Percentiles rank a stretch among this genome's conserved stretches.
Conservation (phyloP, 2,797 vertebrate species). For the Fringilla coelebs region DNA sequence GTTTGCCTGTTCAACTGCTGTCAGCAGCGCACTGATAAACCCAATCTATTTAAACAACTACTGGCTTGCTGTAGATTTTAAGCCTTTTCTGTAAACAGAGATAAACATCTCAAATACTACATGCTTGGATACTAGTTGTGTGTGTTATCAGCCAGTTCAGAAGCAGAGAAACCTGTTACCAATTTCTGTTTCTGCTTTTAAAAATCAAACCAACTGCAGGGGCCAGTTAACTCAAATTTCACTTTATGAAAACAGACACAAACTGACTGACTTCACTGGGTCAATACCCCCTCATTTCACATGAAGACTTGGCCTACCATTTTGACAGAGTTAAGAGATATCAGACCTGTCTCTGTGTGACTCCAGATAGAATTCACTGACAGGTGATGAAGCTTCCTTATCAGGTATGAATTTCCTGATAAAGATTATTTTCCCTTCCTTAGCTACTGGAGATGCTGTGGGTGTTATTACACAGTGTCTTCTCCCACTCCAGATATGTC, state of each 20-base stretch:
- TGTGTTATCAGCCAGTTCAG: not conserved
- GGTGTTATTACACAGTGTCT: not conserved
- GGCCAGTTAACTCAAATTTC: not conserved
- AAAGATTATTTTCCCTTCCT: not conserved
- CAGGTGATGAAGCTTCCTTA: fast-evolving
- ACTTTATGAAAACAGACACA: not conserved
- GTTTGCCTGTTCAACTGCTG: not conserved
- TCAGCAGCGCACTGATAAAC: not conserved
- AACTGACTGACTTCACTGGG: not conserved
- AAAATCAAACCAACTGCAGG: not conserved
- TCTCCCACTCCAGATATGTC: not conserved
- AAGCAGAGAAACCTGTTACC: not conserved
- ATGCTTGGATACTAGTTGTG: not conserved
- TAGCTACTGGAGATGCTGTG: not conserved
- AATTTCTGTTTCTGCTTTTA: not conserved
- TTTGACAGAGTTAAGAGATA: not conserved
- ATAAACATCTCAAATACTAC: not conserved
- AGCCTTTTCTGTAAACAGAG: not conserved
- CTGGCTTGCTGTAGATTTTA: not conserved
- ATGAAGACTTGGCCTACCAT: not conserved
- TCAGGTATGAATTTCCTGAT: not conserved
- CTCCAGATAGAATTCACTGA: not conserved
- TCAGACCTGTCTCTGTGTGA: not conserved
- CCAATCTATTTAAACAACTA: not conserved
- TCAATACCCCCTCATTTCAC: not conserved